A percentile compares a stretch with the other conserved stretches of the same genome.
Conservation (phyloP, 2,113 vertebrate genomes). For the Heterochromis multidens region DNA sequence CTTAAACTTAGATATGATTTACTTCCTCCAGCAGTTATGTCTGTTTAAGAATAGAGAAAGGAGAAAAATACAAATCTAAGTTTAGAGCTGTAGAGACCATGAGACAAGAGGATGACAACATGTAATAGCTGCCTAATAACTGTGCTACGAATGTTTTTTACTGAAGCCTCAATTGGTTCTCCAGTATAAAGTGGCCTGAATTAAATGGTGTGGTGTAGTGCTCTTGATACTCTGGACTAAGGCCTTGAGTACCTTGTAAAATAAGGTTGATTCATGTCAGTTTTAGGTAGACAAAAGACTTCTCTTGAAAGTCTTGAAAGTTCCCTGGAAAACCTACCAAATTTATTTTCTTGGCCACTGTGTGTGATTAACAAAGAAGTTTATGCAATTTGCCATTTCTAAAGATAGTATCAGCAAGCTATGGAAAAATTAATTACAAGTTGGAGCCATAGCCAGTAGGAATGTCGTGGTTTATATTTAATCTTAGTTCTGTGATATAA, state of each 20-base stretch:
- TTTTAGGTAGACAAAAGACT: background rate
- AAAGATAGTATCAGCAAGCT: background rate
- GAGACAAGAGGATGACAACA: background rate
- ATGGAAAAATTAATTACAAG: background rate
- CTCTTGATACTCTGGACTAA: background rate
- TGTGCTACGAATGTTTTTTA: background rate
- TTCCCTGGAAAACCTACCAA: background rate
- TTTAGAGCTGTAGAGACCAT: background rate
- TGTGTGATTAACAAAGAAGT: background rate
- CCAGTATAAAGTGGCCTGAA: background rate
- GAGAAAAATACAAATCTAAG: background rate
- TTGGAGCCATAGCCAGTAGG: background rate
- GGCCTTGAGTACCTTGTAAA: background rate
- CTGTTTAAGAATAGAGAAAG: background rate
- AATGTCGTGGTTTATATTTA: background rate
- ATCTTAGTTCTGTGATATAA: background rate
- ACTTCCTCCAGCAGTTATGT: background rate
- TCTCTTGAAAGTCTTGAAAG: background rate
- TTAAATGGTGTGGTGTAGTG: background rate
- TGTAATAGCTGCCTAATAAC: rapidly evolving
- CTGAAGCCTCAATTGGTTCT: background rate
- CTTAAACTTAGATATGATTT: background rate
- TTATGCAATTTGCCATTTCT: background rate
- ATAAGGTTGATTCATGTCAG: background rate
- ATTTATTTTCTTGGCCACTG: background rate